Evolutionary conservation across 2,888 invertebrate genomes (phyloP), one percentile per base, ranked within the genome.

Genomic region (Meghimatium bilineatum): DNA sequence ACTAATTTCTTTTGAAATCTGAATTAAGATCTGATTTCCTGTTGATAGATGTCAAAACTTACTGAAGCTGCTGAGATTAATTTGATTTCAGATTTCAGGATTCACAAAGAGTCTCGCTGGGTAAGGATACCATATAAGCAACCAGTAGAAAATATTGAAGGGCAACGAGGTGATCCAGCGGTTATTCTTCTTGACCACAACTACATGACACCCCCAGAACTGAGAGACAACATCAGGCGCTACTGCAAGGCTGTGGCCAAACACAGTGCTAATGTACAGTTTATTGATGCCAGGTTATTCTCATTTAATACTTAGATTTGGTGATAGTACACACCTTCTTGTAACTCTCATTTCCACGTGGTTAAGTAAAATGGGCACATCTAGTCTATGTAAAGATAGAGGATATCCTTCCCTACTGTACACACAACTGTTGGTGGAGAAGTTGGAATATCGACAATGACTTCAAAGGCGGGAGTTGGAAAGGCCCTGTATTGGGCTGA

Each of bases 281-380:
- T 84, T 38, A 84, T 84, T 56, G 80, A 80, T 79, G 84, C 80
- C 17, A 80, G 80, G 84, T 84, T 76, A 34, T 49, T 52, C 6
- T 34, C 0, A 44, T n/a, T n/a, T n/a, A n/a, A n/a, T n/a, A n/a
- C n/a, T n/a, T n/a, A n/a, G n/a, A n/a, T n/a, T n/a, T n/a, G n/a
- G n/a, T n/a, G n/a, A n/a, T n/a, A n/a, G n/a, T n/a, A n/a, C n/a
- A n/a, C n/a, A n/a, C n/a, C n/a, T n/a, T n/a, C n/a, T n/a, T n/a
- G n/a, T n/a, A n/a, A n/a, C n/a, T n/a, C n/a, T n/a, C n/a, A n/a
- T n/a, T n/a, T n/a, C n/a, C n/a, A n/a, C n/a, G n/a, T n/a, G n/a
- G n/a, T n/a, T n/a, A n/a, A n/a, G n/a, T n/a, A n/a, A n/a, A n/a
- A n/a, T n/a, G n/a, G n/a, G n/a, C n/a, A n/a, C n/a, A n/a, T n/a